phyloP scores from a whole-genome alignment of 2,797 vertebrate genomes.

The Hydrolagus colliei region DNA sequence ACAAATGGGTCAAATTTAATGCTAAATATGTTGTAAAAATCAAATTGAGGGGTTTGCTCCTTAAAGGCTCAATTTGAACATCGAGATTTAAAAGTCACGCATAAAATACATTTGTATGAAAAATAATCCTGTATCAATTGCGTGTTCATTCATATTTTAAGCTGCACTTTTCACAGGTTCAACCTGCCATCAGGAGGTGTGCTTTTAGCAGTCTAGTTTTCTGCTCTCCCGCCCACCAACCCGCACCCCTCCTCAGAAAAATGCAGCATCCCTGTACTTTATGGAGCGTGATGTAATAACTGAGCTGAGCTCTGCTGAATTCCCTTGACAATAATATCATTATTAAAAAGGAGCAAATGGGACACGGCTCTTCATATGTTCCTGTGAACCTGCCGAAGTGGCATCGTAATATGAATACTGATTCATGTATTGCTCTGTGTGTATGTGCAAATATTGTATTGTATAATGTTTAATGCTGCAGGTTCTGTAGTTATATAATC shows the following conservation, averaged over 20 bases:
- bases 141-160: neutral
- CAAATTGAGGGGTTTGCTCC: neutral
- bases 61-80: neutral
- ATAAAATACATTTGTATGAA: neutral
- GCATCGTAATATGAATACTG: neutral
- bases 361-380: neutral
- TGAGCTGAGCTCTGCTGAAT: neutral
- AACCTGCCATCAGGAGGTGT: neutral
- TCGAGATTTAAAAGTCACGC: neutral
- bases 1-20: too few relatives aligned
- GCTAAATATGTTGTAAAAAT: neutral
- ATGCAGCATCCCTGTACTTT: neutral
- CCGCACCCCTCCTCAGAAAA: neutral
- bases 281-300: neutral
- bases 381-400: neutral
- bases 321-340: neutral
- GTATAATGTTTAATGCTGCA: neutral
- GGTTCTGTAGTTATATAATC: neutral
- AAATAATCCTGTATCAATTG: neutral
- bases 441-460: too few relatives aligned
- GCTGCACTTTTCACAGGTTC: neutral
- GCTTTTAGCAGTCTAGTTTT: neutral
- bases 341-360: neutral
- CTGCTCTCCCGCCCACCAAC: neutral
- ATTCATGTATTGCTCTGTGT: neutral